These are phyloP conservation scores for Eupithecia centaureata DNA, from an alignment of 2,888 invertebrate species.

Conservation along the genomic window DNA sequence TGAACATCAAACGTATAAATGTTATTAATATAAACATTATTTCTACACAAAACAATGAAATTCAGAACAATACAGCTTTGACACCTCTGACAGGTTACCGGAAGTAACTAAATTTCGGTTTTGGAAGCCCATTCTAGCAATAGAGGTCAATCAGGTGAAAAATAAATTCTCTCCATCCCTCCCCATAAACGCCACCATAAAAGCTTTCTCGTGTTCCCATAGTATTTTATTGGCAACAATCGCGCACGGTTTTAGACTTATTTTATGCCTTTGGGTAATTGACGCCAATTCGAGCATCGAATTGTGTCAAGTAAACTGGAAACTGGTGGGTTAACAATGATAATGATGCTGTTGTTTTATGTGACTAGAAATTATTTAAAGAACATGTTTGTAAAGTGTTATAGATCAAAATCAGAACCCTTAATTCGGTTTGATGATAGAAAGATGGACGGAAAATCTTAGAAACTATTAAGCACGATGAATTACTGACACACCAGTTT, in stretches of 20 bases:
- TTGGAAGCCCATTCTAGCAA: neutral
- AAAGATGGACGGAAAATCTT: too few relatives aligned
- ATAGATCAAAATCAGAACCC: too few relatives aligned
- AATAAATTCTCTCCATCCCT: conserved; percentile 21
- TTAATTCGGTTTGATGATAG: too few relatives aligned
- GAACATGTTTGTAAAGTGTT: neutral
- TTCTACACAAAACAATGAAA: too few relatives aligned
- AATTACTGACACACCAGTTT: too few relatives aligned
- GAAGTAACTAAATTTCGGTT: too few relatives aligned
- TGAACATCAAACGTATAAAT: too few relatives aligned
- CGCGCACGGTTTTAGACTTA: conserved; percentile 41
- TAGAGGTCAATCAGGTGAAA: conserved; percentile 6
- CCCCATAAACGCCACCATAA: conserved; percentile 43
- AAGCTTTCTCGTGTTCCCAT: conserved; percentile 47
- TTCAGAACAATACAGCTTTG: too few relatives aligned
- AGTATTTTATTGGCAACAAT: conserved; percentile 46
- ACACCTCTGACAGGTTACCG: too few relatives aligned
- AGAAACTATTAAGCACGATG: too few relatives aligned
- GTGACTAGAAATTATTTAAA: neutral
- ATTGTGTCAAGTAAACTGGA: conserved; percentile 15
- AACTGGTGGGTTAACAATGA: neutral
- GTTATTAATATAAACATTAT: too few relatives aligned
- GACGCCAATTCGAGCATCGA: conserved; percentile 33
- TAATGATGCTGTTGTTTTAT: neutral
- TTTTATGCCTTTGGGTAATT: conserved; percentile 40